phyloP scores from a whole-genome alignment of 2,113 vertebrate species.

The Rostratula benghalensis region DNA sequence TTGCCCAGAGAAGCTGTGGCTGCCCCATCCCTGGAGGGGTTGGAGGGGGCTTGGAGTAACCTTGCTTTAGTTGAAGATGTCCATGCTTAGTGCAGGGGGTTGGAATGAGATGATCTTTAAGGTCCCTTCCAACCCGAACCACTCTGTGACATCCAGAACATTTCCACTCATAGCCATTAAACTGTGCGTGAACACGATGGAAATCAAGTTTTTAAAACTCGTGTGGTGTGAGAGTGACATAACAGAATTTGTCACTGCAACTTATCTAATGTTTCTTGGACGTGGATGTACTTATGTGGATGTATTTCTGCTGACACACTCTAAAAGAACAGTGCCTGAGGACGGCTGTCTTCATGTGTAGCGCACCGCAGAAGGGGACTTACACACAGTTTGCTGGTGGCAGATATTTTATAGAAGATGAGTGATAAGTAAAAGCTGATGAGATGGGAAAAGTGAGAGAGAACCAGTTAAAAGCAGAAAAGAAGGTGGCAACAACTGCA shows the following conservation, averaged over 20 bases:
- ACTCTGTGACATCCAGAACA: not conserved
- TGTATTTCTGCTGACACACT: not conserved
- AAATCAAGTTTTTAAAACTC: not conserved
- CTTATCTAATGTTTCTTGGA: not conserved
- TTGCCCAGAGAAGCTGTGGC: too few species aligned
- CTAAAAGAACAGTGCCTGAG: not conserved
- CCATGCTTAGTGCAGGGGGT: too few species aligned
- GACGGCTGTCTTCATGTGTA: not conserved
- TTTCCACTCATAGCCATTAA: not conserved
- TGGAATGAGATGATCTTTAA: too few species aligned
- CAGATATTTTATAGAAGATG: not conserved
- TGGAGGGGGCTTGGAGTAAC: too few species aligned
- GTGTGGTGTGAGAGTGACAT: not conserved
- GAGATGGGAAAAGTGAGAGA: not conserved
- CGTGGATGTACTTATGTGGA: not conserved
- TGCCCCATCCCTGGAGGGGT: too few species aligned
- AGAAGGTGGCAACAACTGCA: not conserved
- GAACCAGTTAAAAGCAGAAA: not conserved
- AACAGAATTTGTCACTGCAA: not conserved
- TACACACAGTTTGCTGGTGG: not conserved
- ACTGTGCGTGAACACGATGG: rapidly evolving
- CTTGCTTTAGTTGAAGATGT: too few species aligned
- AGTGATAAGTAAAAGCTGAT: not conserved
- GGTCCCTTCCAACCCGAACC: too few species aligned
- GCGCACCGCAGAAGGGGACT: not conserved